Base-by-base conservation (phyloP, 2,888 invertebrate species). In the Crossocerus cetratus region DNA sequence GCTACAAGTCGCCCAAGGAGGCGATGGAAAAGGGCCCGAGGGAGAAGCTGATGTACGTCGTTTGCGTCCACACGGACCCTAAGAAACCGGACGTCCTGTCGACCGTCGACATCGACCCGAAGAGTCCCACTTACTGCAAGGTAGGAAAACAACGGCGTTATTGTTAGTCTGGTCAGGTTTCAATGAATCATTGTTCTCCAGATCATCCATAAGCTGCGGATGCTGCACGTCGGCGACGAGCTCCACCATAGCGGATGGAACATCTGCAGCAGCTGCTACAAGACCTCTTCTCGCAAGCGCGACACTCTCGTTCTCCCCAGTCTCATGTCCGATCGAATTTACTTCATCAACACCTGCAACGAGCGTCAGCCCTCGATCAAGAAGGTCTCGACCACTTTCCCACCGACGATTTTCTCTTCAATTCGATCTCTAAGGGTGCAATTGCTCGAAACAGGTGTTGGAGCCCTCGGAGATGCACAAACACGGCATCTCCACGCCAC, bases 201-300 rank as follows among this genome's bases (percentile, higher is more conserved):
- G 98, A 94, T 99, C 3, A 94, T 99, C 56, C 95, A 97, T 88
- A 95, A 97, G 20, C 93, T 97, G 0, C 93, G 94, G 83, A 95
- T 98, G 84, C 95, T 95, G 8, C 90, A 94, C 74, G 90, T 92
- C 2, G 95, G 94, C 0, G 97, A 99, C 86, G 99, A 99, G 89
- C 91, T 99, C 0, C 99, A 99, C 88, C 99, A 99, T 88, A 95
- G 95, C 54, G 99, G 99, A 0, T 99, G 99, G 99, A 99, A 99
- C 88, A 94, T 97, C 0, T 99, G 99, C 89, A 97, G 98, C 81
- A 98, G 98, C 90, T 99, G 98, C 89, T 93, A 95, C 88, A 91
- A 90, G 45, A 91, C 92, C 75, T 85, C 90, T 1, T 11, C 5
- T 32, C 69, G 63, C 0, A 91, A 91, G 75, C 92, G 99, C 21